Evolutionary conservation across 2,113 vertebrate genomes (phyloP), one percentile per base, ranked within the genome.

Genomic region (Cinclus cinclus): DNA sequence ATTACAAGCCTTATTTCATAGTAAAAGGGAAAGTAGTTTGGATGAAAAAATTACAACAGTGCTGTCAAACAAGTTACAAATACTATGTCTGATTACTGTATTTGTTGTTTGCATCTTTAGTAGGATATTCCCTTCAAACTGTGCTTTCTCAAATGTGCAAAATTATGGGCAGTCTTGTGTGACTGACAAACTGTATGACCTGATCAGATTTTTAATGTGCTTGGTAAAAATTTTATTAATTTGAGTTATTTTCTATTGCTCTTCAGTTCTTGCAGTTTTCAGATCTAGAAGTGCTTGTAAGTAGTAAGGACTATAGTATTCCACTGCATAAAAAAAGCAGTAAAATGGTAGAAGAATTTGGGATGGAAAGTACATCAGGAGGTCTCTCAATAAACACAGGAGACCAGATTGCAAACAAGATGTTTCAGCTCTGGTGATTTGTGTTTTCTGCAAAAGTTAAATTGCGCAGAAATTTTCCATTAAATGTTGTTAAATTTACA

Each of bases 391-490:
- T 50, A 81, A 50, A 41, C 56, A 87, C 13, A 83, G 13, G 13
- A 80, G 64, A 89, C 28, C 7, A 15, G 25, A 90, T 85, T 98
- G 95, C 96, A 98, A 97, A 98, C 97, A 97, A 97, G 97, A 91
- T 96, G 96, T 97, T 98, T 97, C 73, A 46, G 64, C 98, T 98
- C 73, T 94, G 94, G 63, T 89, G 98, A 97, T 96, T 87, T 94
- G 95, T 98, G 96, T 98, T 98, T 98, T 98, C 90, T 70, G 86
- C 33, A 82, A 46, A 90, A 89, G 50, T 71, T 25, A 70, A 67
- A 67, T 47, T 44, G 19, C 70, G 25, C 33, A 50, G 35, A 94
- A 87, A 79, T 71, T 75, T 87, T 23, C 22, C 18, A 41, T 37
- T 92, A 67, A 84, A 79, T 96, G 97, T 97, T 95, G 96, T 97